A percentile compares a stretch with the other conserved stretches of the same genome.
phyloP scores from a whole-genome alignment of 2,113 vertebrate species.

The Muntiacus muntjak region DNA sequence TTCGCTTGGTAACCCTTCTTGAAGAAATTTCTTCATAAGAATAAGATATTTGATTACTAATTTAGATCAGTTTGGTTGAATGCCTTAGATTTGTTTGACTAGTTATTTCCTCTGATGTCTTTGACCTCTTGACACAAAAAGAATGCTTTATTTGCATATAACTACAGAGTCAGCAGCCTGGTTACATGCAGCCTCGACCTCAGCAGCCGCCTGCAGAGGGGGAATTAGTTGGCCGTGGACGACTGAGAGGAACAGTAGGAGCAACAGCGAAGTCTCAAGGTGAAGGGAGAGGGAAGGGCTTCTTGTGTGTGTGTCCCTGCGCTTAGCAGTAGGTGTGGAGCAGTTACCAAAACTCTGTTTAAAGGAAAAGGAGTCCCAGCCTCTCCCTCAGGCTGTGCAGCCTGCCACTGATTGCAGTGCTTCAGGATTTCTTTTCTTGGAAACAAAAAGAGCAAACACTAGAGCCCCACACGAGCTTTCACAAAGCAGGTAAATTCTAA shows the following conservation, averaged over 20 bases:
- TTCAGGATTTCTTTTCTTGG: not conserved
- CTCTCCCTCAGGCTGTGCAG: not conserved
- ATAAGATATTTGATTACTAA: not conserved
- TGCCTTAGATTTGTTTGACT: not conserved
- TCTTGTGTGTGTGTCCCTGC: accelerated
- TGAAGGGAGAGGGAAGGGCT: conserved; percentile 53
- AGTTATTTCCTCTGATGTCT: not conserved
- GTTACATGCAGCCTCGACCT: accelerated
- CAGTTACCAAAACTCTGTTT: accelerated
- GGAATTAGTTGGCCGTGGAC: conserved; percentile 81
- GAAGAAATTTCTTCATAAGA: not conserved
- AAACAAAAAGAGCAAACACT: not conserved
- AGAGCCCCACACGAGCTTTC: accelerated
- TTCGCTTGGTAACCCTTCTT: not conserved
- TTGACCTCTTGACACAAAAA: not conserved
- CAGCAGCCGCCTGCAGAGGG: conserved; percentile 51
- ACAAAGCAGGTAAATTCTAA: not conserved
- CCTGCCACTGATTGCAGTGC: not conserved
- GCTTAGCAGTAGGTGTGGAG: not conserved
- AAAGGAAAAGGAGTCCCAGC: not conserved
- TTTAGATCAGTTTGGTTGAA: not conserved
- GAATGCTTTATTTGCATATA: not conserved
- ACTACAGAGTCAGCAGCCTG: conserved; percentile 38
- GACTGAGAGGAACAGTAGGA: conserved; percentile 70
- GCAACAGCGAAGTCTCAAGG: conserved; percentile 73